These are phyloP conservation scores for Cotesia vestalis DNA, from an alignment of 1,140 invertebrate species.

Conservation along the genomic window DNA sequence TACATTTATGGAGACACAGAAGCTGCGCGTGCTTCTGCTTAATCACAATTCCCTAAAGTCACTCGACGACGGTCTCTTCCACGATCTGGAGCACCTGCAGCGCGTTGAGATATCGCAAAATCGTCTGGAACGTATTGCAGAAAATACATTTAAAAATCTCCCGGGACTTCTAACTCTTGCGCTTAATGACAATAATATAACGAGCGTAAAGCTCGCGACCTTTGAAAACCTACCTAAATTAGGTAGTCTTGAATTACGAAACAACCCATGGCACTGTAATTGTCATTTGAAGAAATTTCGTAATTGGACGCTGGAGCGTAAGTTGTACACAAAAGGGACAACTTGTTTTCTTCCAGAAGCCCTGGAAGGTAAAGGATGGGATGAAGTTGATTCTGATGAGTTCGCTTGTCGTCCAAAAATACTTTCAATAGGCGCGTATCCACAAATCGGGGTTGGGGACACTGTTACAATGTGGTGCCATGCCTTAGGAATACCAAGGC, in stretches of 20 bases:
- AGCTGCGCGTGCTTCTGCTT: slow-evolving; percentile 75
- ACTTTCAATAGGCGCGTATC: slow-evolving; percentile 62
- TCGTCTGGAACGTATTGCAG: slow-evolving; percentile 72
- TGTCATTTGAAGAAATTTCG: slow-evolving; percentile 82
- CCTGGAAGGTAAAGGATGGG: slow-evolving; percentile 76
- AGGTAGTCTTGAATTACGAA: slow-evolving; percentile 77
- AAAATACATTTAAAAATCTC: slow-evolving; percentile 77
- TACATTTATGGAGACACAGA: slow-evolving; percentile 75
- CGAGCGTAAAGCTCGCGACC: slow-evolving; percentile 69
- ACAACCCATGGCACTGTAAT: slow-evolving; percentile 90
- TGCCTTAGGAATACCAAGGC: slow-evolving; percentile 78
- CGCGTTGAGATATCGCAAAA: slow-evolving; percentile 82
- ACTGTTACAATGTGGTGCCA: slow-evolving; percentile 78
- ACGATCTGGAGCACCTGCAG: slow-evolving; percentile 77
- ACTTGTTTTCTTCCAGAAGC: slow-evolving; percentile 74
- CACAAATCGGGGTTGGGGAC: slow-evolving; percentile 70
- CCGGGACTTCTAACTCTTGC: slow-evolving; percentile 73
- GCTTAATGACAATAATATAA: slow-evolving; percentile 78
- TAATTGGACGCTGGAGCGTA: slow-evolving; percentile 76
- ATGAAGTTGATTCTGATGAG: slow-evolving; percentile 73
- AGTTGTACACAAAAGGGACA: slow-evolving; percentile 77
- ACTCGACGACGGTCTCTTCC: slow-evolving; percentile 79
- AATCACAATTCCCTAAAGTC: slow-evolving; percentile 78
- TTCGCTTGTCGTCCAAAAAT: slow-evolving; percentile 88
- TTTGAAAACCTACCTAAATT: slow-evolving; percentile 72